Evolutionary conservation across 2,797 vertebrate species (phyloP).

Genomic region (Limosa lapponica): DNA sequence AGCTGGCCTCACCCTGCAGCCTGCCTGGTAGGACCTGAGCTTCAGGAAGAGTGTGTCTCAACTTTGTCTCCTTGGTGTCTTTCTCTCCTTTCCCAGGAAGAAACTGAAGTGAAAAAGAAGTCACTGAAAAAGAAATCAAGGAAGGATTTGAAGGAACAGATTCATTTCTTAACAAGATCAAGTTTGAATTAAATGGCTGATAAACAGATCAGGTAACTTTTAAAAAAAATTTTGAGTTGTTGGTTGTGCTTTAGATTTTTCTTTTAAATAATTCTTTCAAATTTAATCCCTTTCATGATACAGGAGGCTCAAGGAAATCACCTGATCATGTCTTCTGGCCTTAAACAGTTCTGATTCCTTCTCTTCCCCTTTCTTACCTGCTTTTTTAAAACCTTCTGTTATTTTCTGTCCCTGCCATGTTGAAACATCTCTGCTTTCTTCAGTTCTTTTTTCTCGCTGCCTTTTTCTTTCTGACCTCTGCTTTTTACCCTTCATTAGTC

Average conservation of each 20-base stretch:
- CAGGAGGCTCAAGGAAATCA: not conserved
- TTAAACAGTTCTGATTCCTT: not conserved
- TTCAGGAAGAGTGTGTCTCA: not conserved
- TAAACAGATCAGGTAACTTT: slow-evolving; percentile 79
- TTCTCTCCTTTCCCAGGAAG: slow-evolving; percentile 47
- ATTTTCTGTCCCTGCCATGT: not conserved
- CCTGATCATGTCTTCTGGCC: not conserved
- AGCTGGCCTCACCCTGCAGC: not conserved
- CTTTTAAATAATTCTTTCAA: not conserved
- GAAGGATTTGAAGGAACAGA: slow-evolving; percentile 1
- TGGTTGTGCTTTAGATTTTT: not conserved
- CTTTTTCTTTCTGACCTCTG: not conserved
- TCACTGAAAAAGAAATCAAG: not conserved
- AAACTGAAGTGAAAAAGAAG: slow-evolving; percentile 17
- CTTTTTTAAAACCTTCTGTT: not conserved
- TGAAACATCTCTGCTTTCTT: not conserved
- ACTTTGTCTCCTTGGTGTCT: not conserved
- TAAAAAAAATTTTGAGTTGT: not conserved
- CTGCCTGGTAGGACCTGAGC: not conserved
- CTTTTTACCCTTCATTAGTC: not conserved
- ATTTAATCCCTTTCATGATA: not conserved
- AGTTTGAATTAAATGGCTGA: slow-evolving; percentile 80
- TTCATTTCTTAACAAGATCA: slow-evolving; percentile 61
- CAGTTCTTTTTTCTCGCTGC: not conserved
- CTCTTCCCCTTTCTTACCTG: not conserved